Percentiles rank a stretch among this genome's conserved stretches.
Evolutionary conservation across 2,797 vertebrate genomes (phyloP).

Genomic region (Siniperca obscura): DNA sequence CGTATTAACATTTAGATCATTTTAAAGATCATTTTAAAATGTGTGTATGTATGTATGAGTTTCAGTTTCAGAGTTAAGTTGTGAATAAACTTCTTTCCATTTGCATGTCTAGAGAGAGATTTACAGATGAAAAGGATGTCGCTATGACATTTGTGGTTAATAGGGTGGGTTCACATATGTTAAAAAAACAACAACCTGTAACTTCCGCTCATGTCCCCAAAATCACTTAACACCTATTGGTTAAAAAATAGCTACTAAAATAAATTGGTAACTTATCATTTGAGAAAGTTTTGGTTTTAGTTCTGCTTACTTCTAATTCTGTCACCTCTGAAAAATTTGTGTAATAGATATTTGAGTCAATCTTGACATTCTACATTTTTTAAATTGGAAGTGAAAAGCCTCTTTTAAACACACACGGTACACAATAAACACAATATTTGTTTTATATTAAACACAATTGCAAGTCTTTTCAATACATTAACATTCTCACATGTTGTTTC

Average conservation of each 20-base stretch:
- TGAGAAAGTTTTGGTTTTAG: neutral
- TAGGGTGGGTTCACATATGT: neutral
- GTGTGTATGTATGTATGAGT: neutral
- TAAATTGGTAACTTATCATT: neutral
- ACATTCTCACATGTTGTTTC: neutral
- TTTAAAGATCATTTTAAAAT: neutral
- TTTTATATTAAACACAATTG: neutral
- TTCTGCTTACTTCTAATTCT: neutral
- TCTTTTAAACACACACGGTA: neutral
- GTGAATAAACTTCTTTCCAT: rapidly evolving
- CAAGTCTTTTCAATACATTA: neutral
- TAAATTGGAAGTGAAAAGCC: neutral
- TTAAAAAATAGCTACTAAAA: neutral
- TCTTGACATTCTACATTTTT: neutral
- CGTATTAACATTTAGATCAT: neutral
- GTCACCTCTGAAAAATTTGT: neutral
- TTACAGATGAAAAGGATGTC: neutral
- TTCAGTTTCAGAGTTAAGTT: neutral
- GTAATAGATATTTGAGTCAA: too few species aligned
- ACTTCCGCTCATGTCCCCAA: neutral
- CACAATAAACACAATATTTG: neutral
- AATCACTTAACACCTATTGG: neutral
- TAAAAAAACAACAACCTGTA: neutral
- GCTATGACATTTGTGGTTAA: conserved; percentile 2
- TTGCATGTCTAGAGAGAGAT: neutral